These are phyloP conservation scores for Colius striatus DNA, from an alignment of 2,113 vertebrate species.

Conservation along the genomic window DNA sequence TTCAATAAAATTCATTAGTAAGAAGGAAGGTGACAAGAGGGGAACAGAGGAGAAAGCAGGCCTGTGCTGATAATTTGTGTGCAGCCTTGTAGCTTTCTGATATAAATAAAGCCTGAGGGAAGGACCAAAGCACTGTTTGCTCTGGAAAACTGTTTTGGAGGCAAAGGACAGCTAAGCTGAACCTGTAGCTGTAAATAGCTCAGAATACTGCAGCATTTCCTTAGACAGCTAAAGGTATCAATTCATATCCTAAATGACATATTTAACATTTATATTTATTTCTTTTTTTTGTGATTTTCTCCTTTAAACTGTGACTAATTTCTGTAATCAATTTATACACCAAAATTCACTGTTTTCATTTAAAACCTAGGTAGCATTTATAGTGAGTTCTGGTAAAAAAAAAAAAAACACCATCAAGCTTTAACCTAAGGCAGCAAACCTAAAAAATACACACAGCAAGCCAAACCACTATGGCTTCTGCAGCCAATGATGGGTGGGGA, in stretches of 20 bases:
- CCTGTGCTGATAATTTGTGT: neutral
- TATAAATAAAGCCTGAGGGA: neutral
- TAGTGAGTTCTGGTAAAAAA: constrained; percentile 26
- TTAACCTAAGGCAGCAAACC: constrained; percentile 26
- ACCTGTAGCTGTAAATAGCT: constrained; percentile 30
- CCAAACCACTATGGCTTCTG: constrained; percentile 29
- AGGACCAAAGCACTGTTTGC: neutral
- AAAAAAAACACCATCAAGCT: neutral
- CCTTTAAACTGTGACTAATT: constrained; percentile 23
- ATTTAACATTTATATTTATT: constrained; percentile 34
- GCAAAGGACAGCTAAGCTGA: neutral
- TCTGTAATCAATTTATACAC: constrained; percentile 42
- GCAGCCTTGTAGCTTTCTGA: neutral
- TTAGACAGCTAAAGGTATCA: constrained; percentile 17
- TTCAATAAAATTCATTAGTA: neutral
- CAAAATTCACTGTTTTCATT: constrained; percentile 26
- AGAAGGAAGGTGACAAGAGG: neutral
- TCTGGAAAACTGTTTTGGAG: neutral
- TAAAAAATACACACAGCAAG: constrained; percentile 24
- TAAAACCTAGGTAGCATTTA: constrained; percentile 32
- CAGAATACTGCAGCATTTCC: neutral
- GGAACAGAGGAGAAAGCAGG: neutral
- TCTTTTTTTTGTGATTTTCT: neutral
- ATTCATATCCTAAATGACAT: neutral
- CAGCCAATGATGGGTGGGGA: constrained; percentile 26